These are phyloP conservation scores for Gymnocheta viridis DNA, from an alignment of 2,888 invertebrate species.

Conservation along the genomic window DNA sequence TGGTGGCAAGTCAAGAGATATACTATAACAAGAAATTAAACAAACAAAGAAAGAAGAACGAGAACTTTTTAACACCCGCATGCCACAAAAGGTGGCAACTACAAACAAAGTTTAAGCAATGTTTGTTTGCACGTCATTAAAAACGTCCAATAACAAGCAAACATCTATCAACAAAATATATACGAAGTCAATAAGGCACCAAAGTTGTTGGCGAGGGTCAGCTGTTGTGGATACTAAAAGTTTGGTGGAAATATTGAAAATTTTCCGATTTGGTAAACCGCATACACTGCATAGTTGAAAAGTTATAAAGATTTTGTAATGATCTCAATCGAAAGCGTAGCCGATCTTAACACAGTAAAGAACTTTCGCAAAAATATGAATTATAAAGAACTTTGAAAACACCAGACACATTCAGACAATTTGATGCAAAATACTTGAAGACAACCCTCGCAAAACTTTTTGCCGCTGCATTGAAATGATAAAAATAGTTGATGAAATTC, in stretches of 20 bases:
- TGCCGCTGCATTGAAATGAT: neutral
- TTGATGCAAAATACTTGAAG: neutral
- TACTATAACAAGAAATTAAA: slow-evolving; percentile 2
- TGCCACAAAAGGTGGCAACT: slow-evolving; percentile 64
- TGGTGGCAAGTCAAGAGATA: slow-evolving; percentile 39
- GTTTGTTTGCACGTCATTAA: slow-evolving; percentile 4
- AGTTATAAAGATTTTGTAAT: no score
- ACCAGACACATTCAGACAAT: no score
- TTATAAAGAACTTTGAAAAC: neutral
- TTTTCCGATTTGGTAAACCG: no score
- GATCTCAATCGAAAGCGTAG: no score
- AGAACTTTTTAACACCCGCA: slow-evolving; percentile 62
- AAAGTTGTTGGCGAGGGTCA: slow-evolving; percentile 17
- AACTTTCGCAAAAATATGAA: no score
- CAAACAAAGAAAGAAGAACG: neutral
- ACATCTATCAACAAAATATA: slow-evolving; percentile 29
- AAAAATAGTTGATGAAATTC: slow-evolving; percentile 50
- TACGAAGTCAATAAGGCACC: neutral
- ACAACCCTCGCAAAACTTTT: neutral
- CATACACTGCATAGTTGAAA: no score
- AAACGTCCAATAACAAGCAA: slow-evolving; percentile 28
- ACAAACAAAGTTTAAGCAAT: slow-evolving; percentile 45
- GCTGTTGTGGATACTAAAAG: no score
- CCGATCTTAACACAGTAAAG: no score
- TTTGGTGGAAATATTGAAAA: no score